Evolutionary conservation across 2,797 vertebrate species (phyloP).

Genomic region (Eulemur mongoz): DNA sequence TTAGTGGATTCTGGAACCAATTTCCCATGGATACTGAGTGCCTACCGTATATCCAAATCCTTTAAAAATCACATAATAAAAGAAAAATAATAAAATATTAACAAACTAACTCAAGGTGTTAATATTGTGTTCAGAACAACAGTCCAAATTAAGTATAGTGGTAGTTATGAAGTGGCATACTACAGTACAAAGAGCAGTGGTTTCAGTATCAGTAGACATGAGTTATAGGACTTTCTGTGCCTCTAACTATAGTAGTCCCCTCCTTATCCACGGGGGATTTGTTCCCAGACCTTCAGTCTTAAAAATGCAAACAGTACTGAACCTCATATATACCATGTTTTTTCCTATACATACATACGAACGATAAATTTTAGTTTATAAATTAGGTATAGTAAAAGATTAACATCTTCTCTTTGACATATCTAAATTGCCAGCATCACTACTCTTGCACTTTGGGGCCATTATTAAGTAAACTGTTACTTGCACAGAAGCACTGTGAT

Average conservation of each 20-base stretch:
- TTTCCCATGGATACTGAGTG: neutral
- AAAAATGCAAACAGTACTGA: neutral
- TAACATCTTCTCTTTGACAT: neutral
- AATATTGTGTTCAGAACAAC: neutral
- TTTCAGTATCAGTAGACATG: neutral
- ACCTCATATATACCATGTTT: neutral
- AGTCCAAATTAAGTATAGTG: neutral
- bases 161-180: neutral
- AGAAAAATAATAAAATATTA: constrained; percentile 40
- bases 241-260: neutral
- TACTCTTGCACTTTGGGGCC: neutral
- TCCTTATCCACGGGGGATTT: neutral
- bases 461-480: neutral
- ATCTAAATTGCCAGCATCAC: neutral
- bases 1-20: neutral
- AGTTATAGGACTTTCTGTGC: neutral
- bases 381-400: neutral
- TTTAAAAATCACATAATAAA: constrained; percentile 33
- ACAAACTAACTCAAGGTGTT: neutral
- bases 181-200: neutral
- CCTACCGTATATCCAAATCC: neutral
- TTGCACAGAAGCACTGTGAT: neutral
- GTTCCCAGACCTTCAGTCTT: neutral
- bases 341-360: neutral
- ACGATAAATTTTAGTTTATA: neutral